Percentiles rank a stretch among this genome's conserved stretches.
These are phyloP conservation scores for Nesogale talazaci DNA, from an alignment of 2,113 vertebrate genomes.

Conservation along the genomic window DNA sequence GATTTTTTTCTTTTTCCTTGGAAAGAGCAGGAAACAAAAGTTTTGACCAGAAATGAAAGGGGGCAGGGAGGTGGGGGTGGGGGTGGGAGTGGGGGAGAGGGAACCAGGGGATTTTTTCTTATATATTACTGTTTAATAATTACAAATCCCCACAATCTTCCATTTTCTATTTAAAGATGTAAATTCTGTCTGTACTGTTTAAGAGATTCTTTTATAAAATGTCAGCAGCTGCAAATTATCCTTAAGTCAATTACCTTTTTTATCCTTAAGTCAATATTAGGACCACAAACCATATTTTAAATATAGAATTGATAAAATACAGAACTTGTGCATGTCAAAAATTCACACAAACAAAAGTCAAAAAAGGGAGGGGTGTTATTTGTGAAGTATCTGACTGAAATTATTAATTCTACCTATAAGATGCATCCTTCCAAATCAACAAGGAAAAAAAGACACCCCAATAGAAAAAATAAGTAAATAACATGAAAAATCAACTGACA, in stretches of 20 bases:
- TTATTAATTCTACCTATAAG: neutral
- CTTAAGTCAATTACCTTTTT: slow-evolving; percentile 49
- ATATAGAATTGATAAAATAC: neutral
- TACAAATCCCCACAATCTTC: neutral
- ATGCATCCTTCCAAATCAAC: neutral
- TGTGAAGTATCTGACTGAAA: slow-evolving; percentile 36
- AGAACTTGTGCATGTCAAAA: neutral
- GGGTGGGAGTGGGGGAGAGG: too few species aligned
- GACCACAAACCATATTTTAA: slow-evolving; percentile 20
- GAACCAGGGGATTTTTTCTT: too few species aligned
- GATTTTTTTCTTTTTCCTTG: too few species aligned
- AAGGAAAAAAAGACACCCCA: neutral
- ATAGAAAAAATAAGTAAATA: neutral
- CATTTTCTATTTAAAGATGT: too few species aligned
- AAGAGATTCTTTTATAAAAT: slow-evolving; percentile 17
- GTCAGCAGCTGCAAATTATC: neutral
- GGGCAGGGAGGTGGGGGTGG: too few species aligned
- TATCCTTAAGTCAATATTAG: slow-evolving; percentile 36
- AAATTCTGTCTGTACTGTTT: neutral
- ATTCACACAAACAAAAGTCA: neutral
- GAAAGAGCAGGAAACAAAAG: too few species aligned
- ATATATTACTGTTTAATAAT: slow-evolving; percentile 7
- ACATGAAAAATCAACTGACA: neutral
- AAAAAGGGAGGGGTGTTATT: neutral
- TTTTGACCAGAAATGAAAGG: too few species aligned